A percentile compares a stretch with the other conserved stretches of the same genome.
These are phyloP conservation scores for Corythaeola cristata DNA, from an alignment of 2,113 vertebrate genomes.

Conservation along the genomic window DNA sequence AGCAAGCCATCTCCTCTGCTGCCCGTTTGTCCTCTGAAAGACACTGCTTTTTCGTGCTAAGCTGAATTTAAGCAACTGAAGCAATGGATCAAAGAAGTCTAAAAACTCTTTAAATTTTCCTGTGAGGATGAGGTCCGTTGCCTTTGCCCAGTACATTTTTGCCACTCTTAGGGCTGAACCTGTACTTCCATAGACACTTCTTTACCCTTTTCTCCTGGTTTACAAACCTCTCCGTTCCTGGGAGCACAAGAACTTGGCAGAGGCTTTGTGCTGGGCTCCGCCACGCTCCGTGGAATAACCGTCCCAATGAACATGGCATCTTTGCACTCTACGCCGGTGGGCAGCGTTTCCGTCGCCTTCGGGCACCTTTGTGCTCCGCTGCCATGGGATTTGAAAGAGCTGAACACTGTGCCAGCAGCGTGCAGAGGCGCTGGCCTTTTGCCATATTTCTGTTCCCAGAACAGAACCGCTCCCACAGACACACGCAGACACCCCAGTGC, in stretches of 20 bases:
- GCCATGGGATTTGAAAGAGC: neutral
- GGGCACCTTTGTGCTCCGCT: accelerated
- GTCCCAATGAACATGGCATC: accelerated
- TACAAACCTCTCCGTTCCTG: neutral
- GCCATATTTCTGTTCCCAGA: accelerated
- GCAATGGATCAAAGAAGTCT: neutral
- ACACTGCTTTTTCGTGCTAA: neutral
- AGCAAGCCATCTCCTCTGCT: neutral
- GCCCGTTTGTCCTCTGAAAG: neutral
- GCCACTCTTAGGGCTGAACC: neutral
- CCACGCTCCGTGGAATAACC: neutral
- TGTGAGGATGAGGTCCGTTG: neutral
- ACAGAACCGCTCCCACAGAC: neutral
- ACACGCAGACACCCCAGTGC: accelerated
- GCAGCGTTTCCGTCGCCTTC: neutral
- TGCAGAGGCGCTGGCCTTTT: accelerated
- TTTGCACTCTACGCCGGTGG: accelerated
- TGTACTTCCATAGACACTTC: neutral
- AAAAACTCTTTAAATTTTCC: neutral
- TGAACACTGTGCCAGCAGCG: neutral
- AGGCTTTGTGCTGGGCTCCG: accelerated
- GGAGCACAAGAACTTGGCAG: neutral
- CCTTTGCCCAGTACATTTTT: neutral
- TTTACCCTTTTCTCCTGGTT: neutral
- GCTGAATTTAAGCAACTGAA: neutral